Conservation (phyloP, 2,888 invertebrate species). For the Agapostemon virescens region DNA sequence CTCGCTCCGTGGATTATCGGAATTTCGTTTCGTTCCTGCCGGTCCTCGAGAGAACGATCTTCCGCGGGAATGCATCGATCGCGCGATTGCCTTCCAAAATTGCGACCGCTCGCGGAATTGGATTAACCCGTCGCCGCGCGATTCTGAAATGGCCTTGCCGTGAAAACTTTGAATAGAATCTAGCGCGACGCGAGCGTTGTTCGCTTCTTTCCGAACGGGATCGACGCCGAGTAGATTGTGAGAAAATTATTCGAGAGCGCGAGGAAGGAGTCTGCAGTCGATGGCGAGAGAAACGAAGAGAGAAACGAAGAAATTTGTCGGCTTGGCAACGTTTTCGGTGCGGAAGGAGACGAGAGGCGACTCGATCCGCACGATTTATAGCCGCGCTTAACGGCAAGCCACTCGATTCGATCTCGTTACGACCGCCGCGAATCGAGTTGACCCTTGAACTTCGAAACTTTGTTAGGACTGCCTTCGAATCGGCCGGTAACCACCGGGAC, state of each 20-base stretch:
- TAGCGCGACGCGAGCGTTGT: no score
- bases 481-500: constrained; percentile 59
- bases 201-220: no score
- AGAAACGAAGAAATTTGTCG: no score
- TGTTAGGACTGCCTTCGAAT: constrained; percentile 63
- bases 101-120: not conserved
- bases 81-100: not conserved
- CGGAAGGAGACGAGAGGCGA: constrained; percentile 24
- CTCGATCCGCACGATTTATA: constrained; percentile 40
- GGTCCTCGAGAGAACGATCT: not conserved
- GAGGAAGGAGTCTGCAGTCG: not conserved
- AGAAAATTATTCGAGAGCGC: not conserved
- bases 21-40: not conserved
- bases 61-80: not conserved
- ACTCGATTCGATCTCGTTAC: constrained; percentile 58
- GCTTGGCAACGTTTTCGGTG: no score
- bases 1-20: not conserved
- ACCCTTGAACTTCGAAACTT: constrained; percentile 67
- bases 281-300: not conserved
- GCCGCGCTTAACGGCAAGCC: constrained; percentile 46
- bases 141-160: no score
- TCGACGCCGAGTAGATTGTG: no score
- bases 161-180: not conserved
- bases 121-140: not conserved
- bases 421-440: constrained; percentile 64